Base-by-base conservation (phyloP, 92 coral and sea anemone genomes). In the Desmophyllum pertusum region DNA sequence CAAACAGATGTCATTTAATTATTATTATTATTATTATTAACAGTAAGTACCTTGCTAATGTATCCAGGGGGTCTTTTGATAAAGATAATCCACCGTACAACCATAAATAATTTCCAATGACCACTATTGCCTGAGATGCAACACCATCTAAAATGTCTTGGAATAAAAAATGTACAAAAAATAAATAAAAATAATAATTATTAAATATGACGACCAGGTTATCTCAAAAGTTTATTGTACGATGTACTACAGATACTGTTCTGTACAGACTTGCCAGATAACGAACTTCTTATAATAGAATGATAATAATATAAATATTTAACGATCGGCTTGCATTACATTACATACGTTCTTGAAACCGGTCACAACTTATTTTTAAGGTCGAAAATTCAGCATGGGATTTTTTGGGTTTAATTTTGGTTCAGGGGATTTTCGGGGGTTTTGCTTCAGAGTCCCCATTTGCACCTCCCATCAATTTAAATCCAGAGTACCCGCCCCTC, bases 81-180 rank as follows among this genome's bases (percentile, higher is more conserved):
- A 88, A 66, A 0, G 91, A 78, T 27, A 76, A 83, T 13, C 95
- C 95, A 72, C 88, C 87, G 74, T 63, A 89, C 36, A 92, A 37
- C 95, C 95, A 92, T 70, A 92, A 41, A 63, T 85, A 72, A 82
- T 92, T 87, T 40, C 92, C 95, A 68, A 85, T 57, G 14, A 89
- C 63, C 25, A 73, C 92, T 64, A 81, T 72, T 19, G 81, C 86
- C 78, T 89, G 90, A 25, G 90, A 89, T 25, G 83, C 76, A 43
- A 80, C 73, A 30, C 84, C 88, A 72, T 73, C 88, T 64, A 79
- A 18, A 41, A 73, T 9, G 52, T 88, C 91, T 88, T 73, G 19
- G 27, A 73, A 33, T 35, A 55, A 76, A 14, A 42, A 2, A 35
- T 11, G 21, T 3, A 6, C 35, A 77, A 9, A n/a, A n/a, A n/a